phyloP scores from a whole-genome alignment of 2,888 invertebrate species.

The Lasioglossum calceatum region DNA sequence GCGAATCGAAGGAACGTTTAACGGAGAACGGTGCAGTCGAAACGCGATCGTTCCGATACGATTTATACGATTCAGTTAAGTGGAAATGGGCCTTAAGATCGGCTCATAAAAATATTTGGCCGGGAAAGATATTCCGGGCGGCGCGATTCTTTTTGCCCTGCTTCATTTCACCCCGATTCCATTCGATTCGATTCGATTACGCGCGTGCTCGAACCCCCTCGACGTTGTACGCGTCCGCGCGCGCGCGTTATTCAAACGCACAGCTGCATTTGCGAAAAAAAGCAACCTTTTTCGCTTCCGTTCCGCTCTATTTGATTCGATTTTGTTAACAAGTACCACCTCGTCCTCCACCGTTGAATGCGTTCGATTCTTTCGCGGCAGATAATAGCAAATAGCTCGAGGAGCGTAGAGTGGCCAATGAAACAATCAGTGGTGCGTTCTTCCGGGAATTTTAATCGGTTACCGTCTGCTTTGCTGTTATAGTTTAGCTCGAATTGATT shows the following conservation, averaged over 20 bases:
- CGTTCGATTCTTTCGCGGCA: constrained; percentile 8
- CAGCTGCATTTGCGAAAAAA: background rate
- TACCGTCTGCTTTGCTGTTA: background rate
- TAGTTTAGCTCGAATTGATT: no score
- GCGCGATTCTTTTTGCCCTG: constrained; percentile 24
- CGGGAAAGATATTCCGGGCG: constrained; percentile 9
- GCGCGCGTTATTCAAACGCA: constrained; percentile 20
- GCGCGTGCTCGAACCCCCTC: constrained; percentile 3
- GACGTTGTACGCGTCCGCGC: background rate
- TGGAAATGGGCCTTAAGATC: constrained; percentile 12
- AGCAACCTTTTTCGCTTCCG: background rate
- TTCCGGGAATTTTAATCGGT: background rate
- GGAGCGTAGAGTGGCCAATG: background rate
- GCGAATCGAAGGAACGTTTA: constrained; percentile 3
- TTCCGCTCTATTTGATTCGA: constrained; percentile 3
- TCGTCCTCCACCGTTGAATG: background rate
- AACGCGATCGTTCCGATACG: constrained; percentile 20
- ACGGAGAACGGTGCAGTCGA: constrained; percentile 3
- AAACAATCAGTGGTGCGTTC: background rate
- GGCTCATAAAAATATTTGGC: constrained; percentile 42
- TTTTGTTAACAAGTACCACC: constrained; percentile 16
- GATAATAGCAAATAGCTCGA: constrained; percentile 20
- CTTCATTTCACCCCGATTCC: constrained; percentile 46
- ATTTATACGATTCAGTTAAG: constrained; percentile 33
- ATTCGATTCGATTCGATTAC: constrained; percentile 46